Evolutionary conservation across 2,888 invertebrate genomes (phyloP).

Genomic region (Tipula confusa): DNA sequence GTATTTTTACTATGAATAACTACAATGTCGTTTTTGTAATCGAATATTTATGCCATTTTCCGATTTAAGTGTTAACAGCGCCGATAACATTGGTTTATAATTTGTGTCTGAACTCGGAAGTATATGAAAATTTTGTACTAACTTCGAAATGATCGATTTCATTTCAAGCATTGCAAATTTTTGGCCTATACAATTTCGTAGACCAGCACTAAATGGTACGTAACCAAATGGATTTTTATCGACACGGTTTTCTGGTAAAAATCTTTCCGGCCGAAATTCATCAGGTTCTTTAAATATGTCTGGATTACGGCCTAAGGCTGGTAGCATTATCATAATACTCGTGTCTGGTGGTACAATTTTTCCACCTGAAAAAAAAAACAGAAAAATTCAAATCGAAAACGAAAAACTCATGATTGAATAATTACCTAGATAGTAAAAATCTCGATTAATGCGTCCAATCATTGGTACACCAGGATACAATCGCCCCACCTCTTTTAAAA

Average conservation of each 20-base stretch:
- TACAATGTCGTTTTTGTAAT: conserved; percentile 37
- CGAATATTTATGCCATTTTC: conserved; percentile 50
- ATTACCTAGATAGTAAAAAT: conserved; percentile 44
- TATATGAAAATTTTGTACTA: conserved; percentile 52
- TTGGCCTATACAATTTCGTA: conserved; percentile 59
- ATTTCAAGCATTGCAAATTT: conserved; percentile 55
- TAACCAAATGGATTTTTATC: conserved; percentile 53
- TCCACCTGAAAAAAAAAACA: conserved; percentile 43
- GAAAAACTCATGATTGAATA: too few relatives aligned
- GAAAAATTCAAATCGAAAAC: not conserved
- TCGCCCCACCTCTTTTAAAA: conserved; percentile 44
- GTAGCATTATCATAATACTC: conserved; percentile 39
- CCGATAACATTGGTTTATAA: conserved; percentile 48
- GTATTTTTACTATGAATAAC: too few relatives aligned
- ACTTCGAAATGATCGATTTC: conserved; percentile 53
- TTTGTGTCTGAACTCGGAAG: conserved; percentile 44
- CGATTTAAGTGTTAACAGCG: conserved; percentile 52
- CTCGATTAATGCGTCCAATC: conserved; percentile 41
- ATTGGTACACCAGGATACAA: conserved; percentile 46
- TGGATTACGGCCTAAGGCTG: conserved; percentile 33
- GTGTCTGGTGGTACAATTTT: conserved; percentile 41
- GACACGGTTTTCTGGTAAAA: conserved; percentile 45
- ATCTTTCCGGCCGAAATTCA: conserved; percentile 53
- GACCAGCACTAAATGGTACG: conserved; percentile 61
- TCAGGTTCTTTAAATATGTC: conserved; percentile 43